These are phyloP conservation scores for Poeciliopsis paucimaculata DNA, from an alignment of 2,797 vertebrate genomes.

Conservation along the genomic window DNA sequence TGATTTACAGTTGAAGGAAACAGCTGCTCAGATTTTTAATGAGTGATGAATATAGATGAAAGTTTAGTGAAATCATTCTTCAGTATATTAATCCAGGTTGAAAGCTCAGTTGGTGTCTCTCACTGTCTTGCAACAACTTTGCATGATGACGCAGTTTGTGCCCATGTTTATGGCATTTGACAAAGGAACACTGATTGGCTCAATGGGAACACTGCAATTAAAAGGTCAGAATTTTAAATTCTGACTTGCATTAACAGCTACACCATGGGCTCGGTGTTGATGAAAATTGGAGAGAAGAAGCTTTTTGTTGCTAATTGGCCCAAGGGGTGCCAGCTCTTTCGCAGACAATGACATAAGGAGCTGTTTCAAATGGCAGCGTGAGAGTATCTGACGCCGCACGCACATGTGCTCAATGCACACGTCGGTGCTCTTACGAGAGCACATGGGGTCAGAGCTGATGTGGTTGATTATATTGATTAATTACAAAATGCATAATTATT, in stretches of 20 bases:
- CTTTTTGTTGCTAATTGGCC: constrained; percentile 55
- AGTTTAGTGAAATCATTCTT: neutral
- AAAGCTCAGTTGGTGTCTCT: constrained; percentile 33
- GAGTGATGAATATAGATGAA: neutral
- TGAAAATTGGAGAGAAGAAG: constrained; percentile 62
- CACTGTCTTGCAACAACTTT: constrained; percentile 22
- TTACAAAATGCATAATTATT: constrained; percentile 54
- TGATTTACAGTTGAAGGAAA: constrained; percentile 1
- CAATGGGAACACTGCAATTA: constrained; percentile 56
- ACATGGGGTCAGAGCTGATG: constrained; percentile 53
- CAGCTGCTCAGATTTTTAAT: neutral
- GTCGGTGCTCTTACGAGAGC: constrained; percentile 33
- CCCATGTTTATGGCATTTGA: constrained; percentile 52
- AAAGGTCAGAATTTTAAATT: constrained; percentile 64
- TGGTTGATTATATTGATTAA: constrained; percentile 66
- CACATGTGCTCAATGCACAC: constrained; percentile 16
- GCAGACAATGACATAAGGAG: constrained; percentile 23
- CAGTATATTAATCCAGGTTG: constrained; percentile 13
- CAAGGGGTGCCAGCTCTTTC: constrained; percentile 30
- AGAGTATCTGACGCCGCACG: constrained; percentile 10
- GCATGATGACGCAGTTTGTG: constrained; percentile 20
- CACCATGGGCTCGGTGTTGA: constrained; percentile 54
- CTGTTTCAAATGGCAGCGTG: constrained; percentile 27
- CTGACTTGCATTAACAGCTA: constrained; percentile 48
- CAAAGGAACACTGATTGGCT: constrained; percentile 59